phyloP scores from a whole-genome alignment of 2,797 vertebrate genomes.

The Tangara arthus region DNA sequence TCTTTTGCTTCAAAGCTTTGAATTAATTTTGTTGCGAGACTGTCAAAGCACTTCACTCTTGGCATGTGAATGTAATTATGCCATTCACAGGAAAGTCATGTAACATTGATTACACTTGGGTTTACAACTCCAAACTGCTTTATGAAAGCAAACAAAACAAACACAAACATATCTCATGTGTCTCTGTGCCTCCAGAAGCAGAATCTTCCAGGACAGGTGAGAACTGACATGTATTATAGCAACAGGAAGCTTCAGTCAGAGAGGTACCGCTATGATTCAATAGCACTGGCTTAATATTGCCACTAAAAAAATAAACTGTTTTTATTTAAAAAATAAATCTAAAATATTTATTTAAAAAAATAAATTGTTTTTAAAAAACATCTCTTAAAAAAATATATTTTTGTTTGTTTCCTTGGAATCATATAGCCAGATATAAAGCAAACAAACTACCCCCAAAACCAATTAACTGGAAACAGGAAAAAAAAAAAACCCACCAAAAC shows the following conservation, averaged over 20 bases:
- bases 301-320: background rate
- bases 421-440: background rate
- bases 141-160: conserved; percentile 51
- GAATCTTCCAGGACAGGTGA: conserved; percentile 21
- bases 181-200: background rate
- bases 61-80: conserved; percentile 68
- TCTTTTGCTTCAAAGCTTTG: conserved; percentile 28
- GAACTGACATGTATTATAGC: background rate
- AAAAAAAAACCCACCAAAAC: too few species aligned
- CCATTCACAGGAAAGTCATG: conserved; percentile 46
- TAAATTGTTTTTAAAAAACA: fast-evolving
- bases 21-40: background rate
- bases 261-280: background rate
- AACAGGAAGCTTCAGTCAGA: conserved; percentile 38
- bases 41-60: conserved; percentile 44
- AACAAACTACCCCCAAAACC: background rate
- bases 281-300: background rate
- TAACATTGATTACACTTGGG: conserved; percentile 36
- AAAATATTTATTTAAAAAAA: background rate
- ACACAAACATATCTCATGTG: conserved; percentile 51
- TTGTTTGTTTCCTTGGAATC: background rate
- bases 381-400: background rate
- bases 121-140: conserved; percentile 54
- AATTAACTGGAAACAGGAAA: too few species aligned
- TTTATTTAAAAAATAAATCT: background rate